phyloP scores from a whole-genome alignment of 2,797 vertebrate genomes.

The Echiichthys vipera region DNA sequence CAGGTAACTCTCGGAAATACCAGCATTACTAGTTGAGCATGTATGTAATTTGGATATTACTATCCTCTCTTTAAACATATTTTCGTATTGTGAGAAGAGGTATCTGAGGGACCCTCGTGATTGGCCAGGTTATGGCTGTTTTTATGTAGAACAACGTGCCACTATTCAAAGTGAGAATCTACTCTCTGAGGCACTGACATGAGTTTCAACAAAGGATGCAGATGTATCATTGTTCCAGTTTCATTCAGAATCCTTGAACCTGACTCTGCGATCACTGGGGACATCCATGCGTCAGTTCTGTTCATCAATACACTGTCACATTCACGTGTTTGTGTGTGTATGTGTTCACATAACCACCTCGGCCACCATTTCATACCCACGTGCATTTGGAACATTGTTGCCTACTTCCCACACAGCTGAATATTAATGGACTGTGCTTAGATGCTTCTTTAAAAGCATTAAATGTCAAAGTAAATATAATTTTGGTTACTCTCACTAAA shows the following conservation, averaged over 20 bases:
- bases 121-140: background rate
- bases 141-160: background rate
- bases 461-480: too few relatives aligned
- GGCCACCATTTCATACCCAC: constrained; percentile 66
- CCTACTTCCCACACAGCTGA: constrained; percentile 70
- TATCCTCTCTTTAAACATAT: background rate
- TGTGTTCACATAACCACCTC: constrained; percentile 74
- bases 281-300: constrained; percentile 50
- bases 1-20: background rate
- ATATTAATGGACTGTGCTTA: constrained; percentile 55
- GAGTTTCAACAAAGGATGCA: background rate
- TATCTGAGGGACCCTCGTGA: too few relatives aligned
- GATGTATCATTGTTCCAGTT: constrained; percentile 33
- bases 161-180: background rate
- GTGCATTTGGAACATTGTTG: constrained; percentile 52
- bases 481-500: background rate
- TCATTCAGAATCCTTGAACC: constrained; percentile 40
- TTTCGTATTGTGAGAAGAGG: background rate
- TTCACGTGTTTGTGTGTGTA: constrained; percentile 1
- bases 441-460: constrained; percentile 35
- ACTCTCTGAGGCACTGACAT: background rate
- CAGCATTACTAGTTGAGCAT: background rate
- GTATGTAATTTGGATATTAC: background rate
- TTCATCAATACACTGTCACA: constrained; percentile 36
- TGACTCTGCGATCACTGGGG: constrained; percentile 17